Base-by-base conservation (phyloP, 2,113 vertebrate species). In the Gymnobelideus leadbeateri region DNA sequence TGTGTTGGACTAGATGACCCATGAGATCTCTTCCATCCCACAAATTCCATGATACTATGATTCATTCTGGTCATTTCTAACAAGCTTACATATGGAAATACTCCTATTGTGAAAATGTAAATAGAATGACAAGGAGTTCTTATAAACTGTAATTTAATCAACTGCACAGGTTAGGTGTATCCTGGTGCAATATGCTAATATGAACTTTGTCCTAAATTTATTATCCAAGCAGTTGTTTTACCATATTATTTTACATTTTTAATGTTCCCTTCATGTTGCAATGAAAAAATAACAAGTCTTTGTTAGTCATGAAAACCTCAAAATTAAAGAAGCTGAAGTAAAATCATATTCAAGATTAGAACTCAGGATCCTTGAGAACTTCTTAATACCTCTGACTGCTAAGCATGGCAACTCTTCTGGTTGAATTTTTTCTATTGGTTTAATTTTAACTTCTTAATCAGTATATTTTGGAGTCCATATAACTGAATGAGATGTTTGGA, bases 91-190 rank as follows among this genome's bases (percentile, higher is more conserved):
- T 84, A 8, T 43, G 19, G 19, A 89, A 68, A 21, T 51, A 23
- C 92, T 52, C 23, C 68, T 53, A 92, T 91, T 97, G 89, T 28
- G 23, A 14, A 1, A 49, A 57, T 89, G 93, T 95, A n/a, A 95
- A 91, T 89, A 9, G 12, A 50, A 77, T 89, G 92, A 12, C 57
- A n/a, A 94, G 21, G 91, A 61, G n/a, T 92, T 57, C 25, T 95
- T 96, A 91, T 26, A 89, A 49, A 96, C 6, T 94, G 26, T 77
- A 53, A 89, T 43, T 95, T 93, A 91, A 6, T 25, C 8, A 46
- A 6, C 47, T 94, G 53, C 0, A 43, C 51, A 92, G n/a, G 46
- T 68, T 84, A 46, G 8, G 49, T 57, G 19, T 49, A 12, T 19
- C 97, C 94, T 96, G 51, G 51, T 89, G 92, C 93, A 94, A 12